Conservation (phyloP, 2,113 vertebrate genomes). For the Zosterops borbonicus region DNA sequence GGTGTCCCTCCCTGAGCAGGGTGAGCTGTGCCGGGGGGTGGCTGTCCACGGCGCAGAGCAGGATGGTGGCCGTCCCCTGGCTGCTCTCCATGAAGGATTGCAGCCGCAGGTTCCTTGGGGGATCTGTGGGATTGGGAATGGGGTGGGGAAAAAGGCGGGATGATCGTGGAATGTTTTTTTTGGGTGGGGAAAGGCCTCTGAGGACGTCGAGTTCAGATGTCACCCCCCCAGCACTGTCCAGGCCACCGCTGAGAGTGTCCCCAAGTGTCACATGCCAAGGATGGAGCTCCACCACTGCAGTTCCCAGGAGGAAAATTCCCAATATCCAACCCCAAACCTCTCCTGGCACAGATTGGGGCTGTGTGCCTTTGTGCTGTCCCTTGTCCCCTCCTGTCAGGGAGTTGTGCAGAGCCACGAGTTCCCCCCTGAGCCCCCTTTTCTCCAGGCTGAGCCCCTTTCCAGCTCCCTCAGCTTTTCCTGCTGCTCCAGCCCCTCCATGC, state of each 20-base stretch:
- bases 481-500: not conserved
- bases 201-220: accelerated
- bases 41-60: constrained; percentile 72
- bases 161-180: accelerated
- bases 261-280: not conserved
- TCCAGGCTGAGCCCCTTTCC: not conserved
- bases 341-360: accelerated
- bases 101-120: constrained; percentile 58
- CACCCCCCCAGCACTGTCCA: accelerated
- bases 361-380: not conserved
- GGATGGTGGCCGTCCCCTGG: constrained; percentile 16
- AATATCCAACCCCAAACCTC: accelerated
- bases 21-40: constrained; percentile 45
- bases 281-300: accelerated
- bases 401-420: not conserved
- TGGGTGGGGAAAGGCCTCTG: not conserved
- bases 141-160: not conserved
- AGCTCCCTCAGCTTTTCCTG: not conserved
- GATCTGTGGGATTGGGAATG: constrained; percentile 10
- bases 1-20: constrained; percentile 24
- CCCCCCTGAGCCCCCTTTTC: not conserved
- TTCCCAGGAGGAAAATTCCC: not conserved
- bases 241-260: accelerated
- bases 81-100: constrained; percentile 65
- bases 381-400: not conserved